phyloP scores from a whole-genome alignment of 2,888 invertebrate species.

The Tupiocoris notatus region DNA sequence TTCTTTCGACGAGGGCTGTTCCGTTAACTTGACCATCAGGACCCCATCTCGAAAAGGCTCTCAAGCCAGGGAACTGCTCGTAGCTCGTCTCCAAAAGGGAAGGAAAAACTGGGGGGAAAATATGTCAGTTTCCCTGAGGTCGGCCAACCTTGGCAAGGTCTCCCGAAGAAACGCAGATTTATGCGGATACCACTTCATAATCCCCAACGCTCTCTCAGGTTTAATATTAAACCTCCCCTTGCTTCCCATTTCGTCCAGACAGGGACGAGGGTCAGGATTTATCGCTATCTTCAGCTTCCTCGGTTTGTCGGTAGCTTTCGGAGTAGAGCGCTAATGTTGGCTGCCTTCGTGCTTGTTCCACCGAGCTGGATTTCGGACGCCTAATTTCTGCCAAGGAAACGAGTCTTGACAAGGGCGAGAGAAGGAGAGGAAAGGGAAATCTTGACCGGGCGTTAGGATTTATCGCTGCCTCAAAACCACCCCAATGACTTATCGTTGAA shows the following conservation, averaged over 20 bases:
- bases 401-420: slow-evolving; percentile 9
- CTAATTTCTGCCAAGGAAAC: background rate
- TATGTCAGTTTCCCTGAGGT: background rate
- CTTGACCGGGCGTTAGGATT: slow-evolving; percentile 44
- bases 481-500: background rate
- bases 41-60: background rate
- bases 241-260: background rate
- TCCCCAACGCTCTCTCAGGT: background rate
- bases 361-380: background rate
- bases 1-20: background rate
- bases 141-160: background rate
- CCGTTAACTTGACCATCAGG: background rate
- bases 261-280: background rate
- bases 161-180: slow-evolving; percentile 28
- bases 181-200: slow-evolving; percentile 37
- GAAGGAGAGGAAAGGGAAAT: slow-evolving; percentile 36
- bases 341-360: background rate
- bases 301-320: background rate
- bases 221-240: background rate
- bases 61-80: background rate
- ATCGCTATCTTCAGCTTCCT: background rate
- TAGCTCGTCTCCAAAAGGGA: background rate
- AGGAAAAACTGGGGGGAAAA: background rate
- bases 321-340: background rate
- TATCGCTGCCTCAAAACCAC: slow-evolving; percentile 45